Percentiles rank a stretch among this genome's conserved stretches.
Conservation (phyloP, 2,797 vertebrate species). For the Geotrypetes seraphini region DNA sequence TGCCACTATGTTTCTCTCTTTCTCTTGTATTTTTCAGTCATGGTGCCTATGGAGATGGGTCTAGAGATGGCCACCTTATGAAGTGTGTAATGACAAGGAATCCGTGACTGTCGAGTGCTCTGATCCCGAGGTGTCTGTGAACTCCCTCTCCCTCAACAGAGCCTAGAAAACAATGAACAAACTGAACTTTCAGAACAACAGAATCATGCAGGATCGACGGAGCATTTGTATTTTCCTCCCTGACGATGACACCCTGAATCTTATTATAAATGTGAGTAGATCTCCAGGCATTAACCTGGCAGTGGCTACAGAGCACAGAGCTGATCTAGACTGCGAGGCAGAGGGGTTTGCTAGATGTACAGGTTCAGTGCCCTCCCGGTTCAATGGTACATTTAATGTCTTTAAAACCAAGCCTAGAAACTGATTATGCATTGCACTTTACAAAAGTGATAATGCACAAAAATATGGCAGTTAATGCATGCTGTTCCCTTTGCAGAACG, state of each 20-base stretch:
- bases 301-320: too few relatives aligned
- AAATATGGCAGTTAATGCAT: too few relatives aligned
- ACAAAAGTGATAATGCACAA: too few relatives aligned
- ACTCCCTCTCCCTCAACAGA: slow-evolving; percentile 4
- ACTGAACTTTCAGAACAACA: slow-evolving; percentile 93
- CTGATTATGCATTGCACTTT: too few relatives aligned
- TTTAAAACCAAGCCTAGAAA: too few relatives aligned
- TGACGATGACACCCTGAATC: slow-evolving; percentile 88
- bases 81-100: slow-evolving; percentile 23
- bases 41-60: slow-evolving; percentile 25
- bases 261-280: slow-evolving; percentile 92
- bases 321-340: too few relatives aligned
- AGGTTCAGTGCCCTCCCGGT: too few relatives aligned
- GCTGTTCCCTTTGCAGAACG: too few relatives aligned
- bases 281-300: too few relatives aligned
- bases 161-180: slow-evolving; percentile 82
- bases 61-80: slow-evolving; percentile 1
- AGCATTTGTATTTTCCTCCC: slow-evolving; percentile 96
- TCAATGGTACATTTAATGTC: too few relatives aligned
- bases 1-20: neutral
- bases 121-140: slow-evolving; percentile 13
- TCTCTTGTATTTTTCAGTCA: slow-evolving; percentile 8
- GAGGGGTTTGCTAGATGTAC: too few relatives aligned
- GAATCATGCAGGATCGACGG: slow-evolving; percentile 97
- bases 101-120: slow-evolving; percentile 3